These are phyloP conservation scores for Rattus norvegicus DNA, from an alignment of 2,113 vertebrate species.

Conservation along the genomic window DNA sequence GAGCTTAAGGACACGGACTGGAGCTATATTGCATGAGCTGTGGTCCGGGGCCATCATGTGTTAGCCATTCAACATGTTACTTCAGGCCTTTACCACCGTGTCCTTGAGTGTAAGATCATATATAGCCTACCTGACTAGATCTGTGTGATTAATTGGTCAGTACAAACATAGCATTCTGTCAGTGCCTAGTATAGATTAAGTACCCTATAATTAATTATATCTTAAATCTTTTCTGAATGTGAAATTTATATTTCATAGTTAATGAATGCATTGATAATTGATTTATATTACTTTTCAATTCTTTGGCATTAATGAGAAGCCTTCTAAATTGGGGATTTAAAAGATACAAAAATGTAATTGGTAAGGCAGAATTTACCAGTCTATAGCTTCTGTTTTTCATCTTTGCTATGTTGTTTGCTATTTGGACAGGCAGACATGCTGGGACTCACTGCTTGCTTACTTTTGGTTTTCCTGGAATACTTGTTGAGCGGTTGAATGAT, in stretches of 20 bases:
- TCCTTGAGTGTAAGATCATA: conserved; percentile 38
- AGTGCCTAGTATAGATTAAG: conserved; percentile 20
- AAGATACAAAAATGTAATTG: neutral
- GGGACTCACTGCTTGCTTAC: conserved; percentile 33
- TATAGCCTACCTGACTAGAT: neutral
- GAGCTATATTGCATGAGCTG: conserved; percentile 6
- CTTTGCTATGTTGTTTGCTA: neutral
- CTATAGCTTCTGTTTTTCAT: neutral
- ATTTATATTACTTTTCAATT: conserved; percentile 43
- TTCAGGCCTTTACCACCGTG: neutral
- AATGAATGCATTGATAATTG: neutral
- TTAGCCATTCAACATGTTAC: neutral
- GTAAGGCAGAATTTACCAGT: neutral
- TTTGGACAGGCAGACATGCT: conserved; percentile 21
- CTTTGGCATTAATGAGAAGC: neutral
- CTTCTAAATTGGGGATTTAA: conserved; percentile 36
- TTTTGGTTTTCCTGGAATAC: conserved; percentile 38
- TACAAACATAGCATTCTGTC: neutral
- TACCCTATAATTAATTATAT: neutral
- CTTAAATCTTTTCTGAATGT: conserved; percentile 46
- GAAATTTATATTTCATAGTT: conserved; percentile 36
- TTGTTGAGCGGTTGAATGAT: conserved; percentile 35
- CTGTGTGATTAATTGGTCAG: conserved; percentile 11
- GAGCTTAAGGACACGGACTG: neutral
- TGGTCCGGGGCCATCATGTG: neutral